Conservation (phyloP, 2,797 vertebrate genomes). For the Hippoglossus hippoglossus region DNA sequence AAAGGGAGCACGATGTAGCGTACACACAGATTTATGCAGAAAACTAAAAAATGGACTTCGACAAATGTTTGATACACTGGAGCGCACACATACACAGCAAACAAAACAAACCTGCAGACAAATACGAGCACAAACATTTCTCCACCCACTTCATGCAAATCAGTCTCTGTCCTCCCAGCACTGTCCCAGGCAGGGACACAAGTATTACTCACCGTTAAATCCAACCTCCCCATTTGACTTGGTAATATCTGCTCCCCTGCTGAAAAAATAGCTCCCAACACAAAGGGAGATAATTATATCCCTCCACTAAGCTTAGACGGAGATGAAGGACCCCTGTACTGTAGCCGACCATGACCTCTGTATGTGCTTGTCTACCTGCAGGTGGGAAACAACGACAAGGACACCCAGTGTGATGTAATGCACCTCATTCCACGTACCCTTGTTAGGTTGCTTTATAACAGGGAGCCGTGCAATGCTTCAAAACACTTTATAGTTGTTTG, state of each 20-base stretch:
- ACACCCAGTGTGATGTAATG: conserved; percentile 56
- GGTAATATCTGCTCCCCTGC: conserved; percentile 77
- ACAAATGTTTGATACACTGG: background rate
- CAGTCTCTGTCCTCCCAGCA: conserved; percentile 49
- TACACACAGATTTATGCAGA: background rate
- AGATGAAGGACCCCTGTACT: conserved; percentile 65
- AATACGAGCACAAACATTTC: conserved; percentile 30
- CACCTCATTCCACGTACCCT: conserved; percentile 54
- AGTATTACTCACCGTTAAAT: conserved; percentile 75
- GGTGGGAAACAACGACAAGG: conserved; percentile 70
- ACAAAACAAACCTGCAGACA: background rate
- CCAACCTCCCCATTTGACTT: conserved; percentile 80
- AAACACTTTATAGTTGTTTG: conserved; percentile 30
- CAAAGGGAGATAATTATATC: conserved; percentile 78
- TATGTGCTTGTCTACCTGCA: conserved; percentile 52
- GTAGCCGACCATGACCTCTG: conserved; percentile 70
- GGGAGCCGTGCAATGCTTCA: background rate
- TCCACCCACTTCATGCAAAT: conserved; percentile 62
- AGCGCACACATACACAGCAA: background rate
- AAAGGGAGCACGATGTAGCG: background rate
- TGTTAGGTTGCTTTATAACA: conserved; percentile 32
- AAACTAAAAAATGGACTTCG: background rate
- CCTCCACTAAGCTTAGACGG: conserved; percentile 63
- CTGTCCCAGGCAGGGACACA: conserved; percentile 51
- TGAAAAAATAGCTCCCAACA: conserved; percentile 66